These are phyloP conservation scores for Stigmatopora nigra DNA, from an alignment of 2,113 vertebrate species.

Conservation along the genomic window DNA sequence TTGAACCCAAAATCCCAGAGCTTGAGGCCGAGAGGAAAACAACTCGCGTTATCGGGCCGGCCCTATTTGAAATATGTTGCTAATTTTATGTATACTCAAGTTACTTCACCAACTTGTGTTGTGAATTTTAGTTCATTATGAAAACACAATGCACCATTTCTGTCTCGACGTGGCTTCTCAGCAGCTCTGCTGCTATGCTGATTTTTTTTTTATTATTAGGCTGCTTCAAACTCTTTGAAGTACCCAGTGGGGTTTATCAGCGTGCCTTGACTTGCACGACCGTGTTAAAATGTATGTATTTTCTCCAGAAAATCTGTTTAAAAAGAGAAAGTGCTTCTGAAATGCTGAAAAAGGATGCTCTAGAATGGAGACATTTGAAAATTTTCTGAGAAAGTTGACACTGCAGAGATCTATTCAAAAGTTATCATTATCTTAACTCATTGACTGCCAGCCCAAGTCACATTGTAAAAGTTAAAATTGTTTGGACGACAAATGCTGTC, in stretches of 20 bases:
- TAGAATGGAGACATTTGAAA: not conserved
- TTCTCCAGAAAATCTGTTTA: constrained; percentile 7
- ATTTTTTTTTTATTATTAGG: not conserved
- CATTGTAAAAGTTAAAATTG: too few relatives aligned
- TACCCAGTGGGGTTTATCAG: constrained; percentile 1
- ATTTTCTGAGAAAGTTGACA: too few relatives aligned
- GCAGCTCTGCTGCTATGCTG: not conserved
- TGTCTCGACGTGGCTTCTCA: not conserved
- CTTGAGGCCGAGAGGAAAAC: too few relatives aligned
- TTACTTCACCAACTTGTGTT: not conserved
- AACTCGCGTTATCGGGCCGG: too few relatives aligned
- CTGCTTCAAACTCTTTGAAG: constrained; percentile 10
- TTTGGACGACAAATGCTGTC: too few relatives aligned
- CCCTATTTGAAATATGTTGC: not conserved
- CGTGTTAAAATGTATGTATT: constrained; percentile 5
- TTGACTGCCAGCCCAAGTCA: too few relatives aligned
- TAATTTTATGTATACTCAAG: not conserved
- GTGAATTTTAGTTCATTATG: constrained; percentile 1
- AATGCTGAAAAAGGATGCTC: not conserved
- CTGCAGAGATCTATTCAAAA: too few relatives aligned
- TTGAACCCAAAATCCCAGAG: too few relatives aligned
- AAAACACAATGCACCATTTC: not conserved
- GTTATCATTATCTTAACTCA: too few relatives aligned
- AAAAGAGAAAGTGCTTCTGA: not conserved
- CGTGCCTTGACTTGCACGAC: not conserved